A percentile compares a stretch with the other conserved stretches of the same genome.
These are phyloP conservation scores for Meteorus sp. DNA, from an alignment of 1,140 invertebrate species.

Conservation along the genomic window DNA sequence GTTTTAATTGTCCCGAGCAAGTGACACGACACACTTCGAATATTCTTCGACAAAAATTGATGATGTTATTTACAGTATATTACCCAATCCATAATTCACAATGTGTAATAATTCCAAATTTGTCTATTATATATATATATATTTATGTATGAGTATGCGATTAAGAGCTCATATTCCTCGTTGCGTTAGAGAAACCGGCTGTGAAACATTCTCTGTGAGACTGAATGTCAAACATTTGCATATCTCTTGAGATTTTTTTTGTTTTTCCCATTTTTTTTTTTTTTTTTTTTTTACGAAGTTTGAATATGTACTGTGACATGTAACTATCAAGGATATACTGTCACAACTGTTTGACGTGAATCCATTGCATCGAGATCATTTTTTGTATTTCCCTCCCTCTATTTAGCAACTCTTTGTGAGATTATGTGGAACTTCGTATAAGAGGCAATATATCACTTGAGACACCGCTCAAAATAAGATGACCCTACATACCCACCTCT, in stretches of 20 bases:
- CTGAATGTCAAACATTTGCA: constrained; percentile 8
- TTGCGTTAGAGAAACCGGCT: constrained; percentile 1
- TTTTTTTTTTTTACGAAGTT: constrained; percentile 1
- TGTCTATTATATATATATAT: neutral
- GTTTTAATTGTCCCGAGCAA: too few species aligned
- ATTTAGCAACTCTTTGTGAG: constrained; percentile 36
- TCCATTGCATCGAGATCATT: constrained; percentile 2
- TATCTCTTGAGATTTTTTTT: neutral
- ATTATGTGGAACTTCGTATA: constrained; percentile 22
- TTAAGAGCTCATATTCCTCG: neutral
- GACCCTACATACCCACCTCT: constrained; percentile 90
- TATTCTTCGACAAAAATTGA: too few species aligned
- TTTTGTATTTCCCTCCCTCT: constrained; percentile 13
- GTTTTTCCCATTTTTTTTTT: neutral
- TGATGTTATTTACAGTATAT: too few species aligned
- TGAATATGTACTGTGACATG: neutral
- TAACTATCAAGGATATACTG: neutral
- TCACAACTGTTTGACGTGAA: constrained; percentile 1
- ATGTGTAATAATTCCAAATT: too few species aligned
- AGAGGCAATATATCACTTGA: constrained; percentile 79
- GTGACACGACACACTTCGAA: too few species aligned
- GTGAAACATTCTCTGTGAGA: neutral
- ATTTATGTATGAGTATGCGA: neutral
- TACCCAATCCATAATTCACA: too few species aligned
- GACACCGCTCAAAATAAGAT: constrained; percentile 92